These are phyloP conservation scores for Hiodon tergisus DNA, from an alignment of 2,113 vertebrate genomes.

Conservation along the genomic window DNA sequence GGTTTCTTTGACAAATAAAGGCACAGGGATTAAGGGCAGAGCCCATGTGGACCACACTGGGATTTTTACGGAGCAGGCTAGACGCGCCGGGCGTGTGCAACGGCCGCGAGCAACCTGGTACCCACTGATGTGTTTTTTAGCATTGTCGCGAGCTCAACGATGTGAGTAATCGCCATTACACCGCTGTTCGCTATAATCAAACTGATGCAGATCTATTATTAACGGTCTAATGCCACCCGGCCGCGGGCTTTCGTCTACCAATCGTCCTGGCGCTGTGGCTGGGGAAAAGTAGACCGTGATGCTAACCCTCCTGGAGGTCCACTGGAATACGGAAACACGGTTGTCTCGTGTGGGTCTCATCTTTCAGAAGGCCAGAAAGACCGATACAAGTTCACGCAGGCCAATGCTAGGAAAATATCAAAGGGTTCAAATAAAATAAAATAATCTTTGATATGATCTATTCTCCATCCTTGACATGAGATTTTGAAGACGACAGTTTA, in stretches of 20 bases:
- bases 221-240: background rate
- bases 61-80: background rate
- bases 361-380: too few species aligned
- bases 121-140: background rate
- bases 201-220: background rate
- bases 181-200: background rate
- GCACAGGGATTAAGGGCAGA: background rate
- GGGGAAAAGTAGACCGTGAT: background rate
- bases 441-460: too few species aligned
- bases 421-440: too few species aligned
- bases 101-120: background rate
- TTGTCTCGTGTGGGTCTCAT: too few species aligned
- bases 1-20: background rate
- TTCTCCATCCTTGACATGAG: too few species aligned
- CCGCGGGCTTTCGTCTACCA: too few species aligned
- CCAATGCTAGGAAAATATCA: too few species aligned
- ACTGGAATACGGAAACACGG: too few species aligned
- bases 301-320: background rate
- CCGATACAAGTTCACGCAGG: too few species aligned
- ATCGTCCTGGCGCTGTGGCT: background rate
- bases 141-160: background rate
- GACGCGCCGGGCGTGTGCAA: background rate
- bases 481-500: too few species aligned
- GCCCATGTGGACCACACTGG: background rate
- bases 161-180: conserved; percentile 12